Percentiles rank a stretch among this genome's conserved stretches.
Evolutionary conservation across 1,140 invertebrate genomes (phyloP).

Genomic region (Hyles vespertilio): DNA sequence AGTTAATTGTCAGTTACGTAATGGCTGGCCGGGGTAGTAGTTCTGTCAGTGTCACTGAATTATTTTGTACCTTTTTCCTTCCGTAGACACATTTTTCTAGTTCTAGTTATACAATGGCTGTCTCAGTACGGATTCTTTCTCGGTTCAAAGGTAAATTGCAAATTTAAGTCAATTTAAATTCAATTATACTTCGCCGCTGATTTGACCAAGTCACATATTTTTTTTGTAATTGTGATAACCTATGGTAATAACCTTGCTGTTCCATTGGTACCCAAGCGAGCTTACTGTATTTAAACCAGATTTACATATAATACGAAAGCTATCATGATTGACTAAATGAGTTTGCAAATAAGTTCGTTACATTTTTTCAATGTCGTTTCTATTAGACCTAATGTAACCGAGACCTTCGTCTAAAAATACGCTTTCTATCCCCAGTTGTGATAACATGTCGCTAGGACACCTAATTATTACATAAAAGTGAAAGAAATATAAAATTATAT

Average conservation of each 20-base stretch:
- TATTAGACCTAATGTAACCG: conserved; percentile 39
- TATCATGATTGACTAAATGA: neutral
- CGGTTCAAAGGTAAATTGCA: conserved; percentile 54
- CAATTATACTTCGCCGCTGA: neutral
- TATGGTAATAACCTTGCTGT: conserved; percentile 29
- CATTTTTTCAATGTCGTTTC: conserved; percentile 41
- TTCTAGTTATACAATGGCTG: conserved; percentile 58
- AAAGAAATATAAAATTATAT: conserved; percentile 1
- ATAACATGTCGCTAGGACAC: conserved; percentile 14
- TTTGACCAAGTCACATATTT: conserved; percentile 3
- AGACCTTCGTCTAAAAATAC: conserved; percentile 68
- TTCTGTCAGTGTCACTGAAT: conserved; percentile 59
- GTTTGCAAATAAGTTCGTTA: conserved; percentile 1
- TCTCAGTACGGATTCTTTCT: conserved; percentile 59
- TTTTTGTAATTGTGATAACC: conserved; percentile 16
- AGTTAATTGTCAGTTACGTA: conserved; percentile 43
- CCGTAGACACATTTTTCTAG: conserved; percentile 16
- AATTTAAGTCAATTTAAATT: neutral
- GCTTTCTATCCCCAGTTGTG: conserved; percentile 17
- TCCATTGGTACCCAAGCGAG: conserved; percentile 14
- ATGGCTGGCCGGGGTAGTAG: conserved; percentile 37
- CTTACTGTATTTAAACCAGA: conserved; percentile 2
- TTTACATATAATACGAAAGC: neutral
- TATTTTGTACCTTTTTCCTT: conserved; percentile 40
- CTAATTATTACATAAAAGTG: conserved; percentile 11